Conservation (phyloP, 2,113 vertebrate species). For the Myiopsitta monachus region DNA sequence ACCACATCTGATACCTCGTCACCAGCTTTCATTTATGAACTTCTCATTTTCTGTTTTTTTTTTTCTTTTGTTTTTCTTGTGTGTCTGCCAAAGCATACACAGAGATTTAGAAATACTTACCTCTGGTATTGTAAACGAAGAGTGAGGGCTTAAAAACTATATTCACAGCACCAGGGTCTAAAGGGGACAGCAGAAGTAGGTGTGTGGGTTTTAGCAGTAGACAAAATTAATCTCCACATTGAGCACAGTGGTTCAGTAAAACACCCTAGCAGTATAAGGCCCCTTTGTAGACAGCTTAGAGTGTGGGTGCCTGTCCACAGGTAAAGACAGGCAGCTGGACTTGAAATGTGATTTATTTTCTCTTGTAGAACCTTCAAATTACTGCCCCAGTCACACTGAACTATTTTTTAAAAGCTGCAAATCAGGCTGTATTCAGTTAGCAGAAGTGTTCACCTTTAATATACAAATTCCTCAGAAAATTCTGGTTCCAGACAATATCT, state of each 20-base stretch:
- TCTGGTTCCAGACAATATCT: constrained; percentile 5
- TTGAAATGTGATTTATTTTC: neutral
- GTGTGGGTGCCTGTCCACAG: neutral
- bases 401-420: neutral
- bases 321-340: neutral
- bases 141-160: neutral
- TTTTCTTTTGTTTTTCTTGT: neutral
- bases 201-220: neutral
- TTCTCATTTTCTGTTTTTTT: neutral
- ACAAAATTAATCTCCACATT: neutral
- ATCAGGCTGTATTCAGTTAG: neutral
- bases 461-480: neutral
- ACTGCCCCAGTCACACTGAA: neutral
- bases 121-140: neutral
- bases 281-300: neutral
- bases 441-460: neutral
- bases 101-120: neutral
- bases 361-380: neutral
- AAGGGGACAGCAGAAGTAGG: neutral
- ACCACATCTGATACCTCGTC: neutral
- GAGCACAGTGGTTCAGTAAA: neutral
- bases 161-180: neutral
- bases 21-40: neutral
- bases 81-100: neutral
- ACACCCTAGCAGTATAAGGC: neutral